Conservation (phyloP, 2,797 vertebrate species). For the Micropoecilia bifurca region DNA sequence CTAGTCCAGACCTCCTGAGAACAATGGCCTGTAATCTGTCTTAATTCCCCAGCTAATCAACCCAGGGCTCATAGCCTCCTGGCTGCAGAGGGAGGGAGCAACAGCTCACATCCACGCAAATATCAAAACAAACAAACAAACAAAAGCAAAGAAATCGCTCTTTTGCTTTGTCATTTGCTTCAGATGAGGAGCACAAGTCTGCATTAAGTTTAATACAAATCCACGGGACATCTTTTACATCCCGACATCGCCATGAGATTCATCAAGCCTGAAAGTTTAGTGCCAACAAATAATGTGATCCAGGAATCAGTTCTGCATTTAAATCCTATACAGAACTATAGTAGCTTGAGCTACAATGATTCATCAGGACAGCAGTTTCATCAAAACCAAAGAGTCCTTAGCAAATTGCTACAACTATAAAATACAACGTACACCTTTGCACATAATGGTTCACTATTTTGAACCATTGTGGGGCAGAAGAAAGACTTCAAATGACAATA, state of each 20-base stretch:
- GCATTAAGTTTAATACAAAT: slow-evolving; percentile 51
- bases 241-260: slow-evolving; percentile 36
- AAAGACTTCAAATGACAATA: not conserved
- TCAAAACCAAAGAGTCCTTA: not conserved
- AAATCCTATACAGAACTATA: not conserved
- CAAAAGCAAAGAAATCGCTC: slow-evolving; percentile 17
- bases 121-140: slow-evolving; percentile 35
- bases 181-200: slow-evolving; percentile 24
- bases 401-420: not conserved
- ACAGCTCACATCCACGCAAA: slow-evolving; percentile 38
- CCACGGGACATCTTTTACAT: slow-evolving; percentile 51
- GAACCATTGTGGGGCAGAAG: not conserved
- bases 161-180: slow-evolving; percentile 37
- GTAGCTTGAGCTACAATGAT: not conserved
- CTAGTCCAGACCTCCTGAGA: slow-evolving; percentile 55
- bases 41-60: slow-evolving; percentile 78
- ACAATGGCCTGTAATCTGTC: slow-evolving; percentile 78
- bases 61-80: slow-evolving; percentile 38
- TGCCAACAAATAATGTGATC: not conserved
- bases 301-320: not conserved
- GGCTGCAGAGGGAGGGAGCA: slow-evolving; percentile 28
- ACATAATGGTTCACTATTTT: not conserved
- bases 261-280: not conserved
- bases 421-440: not conserved
- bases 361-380: not conserved